Percentiles rank a stretch among this genome's conserved stretches.
These are phyloP conservation scores for Geodia barretti DNA, from an alignment of 37 sponge, comb jelly and placozoan genomes.

Conservation along the genomic window DNA sequence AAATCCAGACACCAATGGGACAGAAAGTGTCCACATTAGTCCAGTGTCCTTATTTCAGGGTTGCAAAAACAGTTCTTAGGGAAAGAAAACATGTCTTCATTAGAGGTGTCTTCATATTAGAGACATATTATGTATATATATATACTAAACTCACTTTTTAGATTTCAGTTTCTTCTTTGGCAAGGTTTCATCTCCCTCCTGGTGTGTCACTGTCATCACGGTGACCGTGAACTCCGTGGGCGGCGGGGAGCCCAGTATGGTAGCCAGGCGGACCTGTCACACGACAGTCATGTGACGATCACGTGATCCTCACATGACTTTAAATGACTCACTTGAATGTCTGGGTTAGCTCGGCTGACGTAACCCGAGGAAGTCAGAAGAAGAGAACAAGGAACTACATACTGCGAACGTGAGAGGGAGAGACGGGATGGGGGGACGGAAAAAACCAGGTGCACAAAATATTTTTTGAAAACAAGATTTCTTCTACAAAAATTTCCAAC, in stretches of 20 bases:
- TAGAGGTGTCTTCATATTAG: no score
- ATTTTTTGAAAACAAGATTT: neutral
- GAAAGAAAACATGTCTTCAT: no score
- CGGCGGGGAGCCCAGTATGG: neutral
- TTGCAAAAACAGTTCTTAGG: no score
- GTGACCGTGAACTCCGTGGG: neutral
- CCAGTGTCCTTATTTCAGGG: no score
- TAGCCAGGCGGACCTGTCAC: neutral
- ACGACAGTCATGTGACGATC: neutral
- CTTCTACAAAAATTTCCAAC: no score
- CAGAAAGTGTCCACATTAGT: no score
- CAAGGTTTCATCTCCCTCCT: constrained; percentile 2
- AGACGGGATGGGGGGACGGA: no score
- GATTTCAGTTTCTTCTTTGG: neutral
- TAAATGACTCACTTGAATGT: constrained; percentile 31
- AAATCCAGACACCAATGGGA: no score
- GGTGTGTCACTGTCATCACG: neutral
- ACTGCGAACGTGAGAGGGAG: constrained; percentile 20
- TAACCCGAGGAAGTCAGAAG: neutral
- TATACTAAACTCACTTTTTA: neutral
- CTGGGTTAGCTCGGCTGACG: constrained; percentile 24
- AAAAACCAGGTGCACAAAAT: no score
- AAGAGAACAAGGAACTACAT: constrained; percentile 48
- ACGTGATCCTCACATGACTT: neutral
- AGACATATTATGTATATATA: no score